phyloP scores from a whole-genome alignment of 2,888 invertebrate genomes.

The Pyralis farinalis region DNA sequence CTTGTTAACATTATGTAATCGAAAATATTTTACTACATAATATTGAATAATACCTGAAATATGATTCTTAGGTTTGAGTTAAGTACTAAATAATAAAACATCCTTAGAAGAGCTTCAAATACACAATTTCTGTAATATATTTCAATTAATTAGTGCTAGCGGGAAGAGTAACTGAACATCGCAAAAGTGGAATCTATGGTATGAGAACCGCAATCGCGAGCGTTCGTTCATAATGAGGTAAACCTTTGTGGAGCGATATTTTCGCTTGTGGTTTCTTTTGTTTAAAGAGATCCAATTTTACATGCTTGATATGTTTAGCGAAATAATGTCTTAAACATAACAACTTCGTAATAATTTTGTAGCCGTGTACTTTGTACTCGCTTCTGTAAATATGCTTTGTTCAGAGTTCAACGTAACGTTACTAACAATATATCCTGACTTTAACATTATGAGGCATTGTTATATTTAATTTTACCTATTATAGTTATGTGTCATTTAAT shows the following conservation, averaged over 20 bases:
- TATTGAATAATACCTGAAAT: too few species aligned
- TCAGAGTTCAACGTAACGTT: neutral
- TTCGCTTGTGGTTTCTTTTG: constrained; percentile 6
- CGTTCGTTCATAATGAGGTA: constrained; percentile 10
- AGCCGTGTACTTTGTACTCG: constrained; percentile 3
- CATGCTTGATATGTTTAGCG: constrained; percentile 4
- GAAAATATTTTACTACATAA: too few species aligned
- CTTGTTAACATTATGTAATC: too few species aligned
- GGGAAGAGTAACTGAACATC: too few species aligned
- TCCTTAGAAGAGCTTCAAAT: too few species aligned
- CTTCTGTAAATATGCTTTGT: constrained; percentile 3
- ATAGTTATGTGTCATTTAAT: neutral
- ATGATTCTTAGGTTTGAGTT: too few species aligned
- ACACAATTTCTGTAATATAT: too few species aligned
- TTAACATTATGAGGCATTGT: neutral
- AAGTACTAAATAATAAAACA: too few species aligned
- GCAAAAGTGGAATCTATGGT: too few species aligned
- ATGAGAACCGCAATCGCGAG: neutral
- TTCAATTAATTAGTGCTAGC: too few species aligned
- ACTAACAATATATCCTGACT: constrained; percentile 9
- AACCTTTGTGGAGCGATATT: constrained; percentile 8
- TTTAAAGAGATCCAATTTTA: constrained; percentile 1
- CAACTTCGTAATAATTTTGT: constrained; percentile 13
- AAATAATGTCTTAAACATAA: constrained; percentile 5
- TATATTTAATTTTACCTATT: neutral